Percentiles rank a stretch among this genome's conserved stretches.
Conservation (phyloP, 2,113 vertebrate species). For the Thalassoma bifasciatum region DNA sequence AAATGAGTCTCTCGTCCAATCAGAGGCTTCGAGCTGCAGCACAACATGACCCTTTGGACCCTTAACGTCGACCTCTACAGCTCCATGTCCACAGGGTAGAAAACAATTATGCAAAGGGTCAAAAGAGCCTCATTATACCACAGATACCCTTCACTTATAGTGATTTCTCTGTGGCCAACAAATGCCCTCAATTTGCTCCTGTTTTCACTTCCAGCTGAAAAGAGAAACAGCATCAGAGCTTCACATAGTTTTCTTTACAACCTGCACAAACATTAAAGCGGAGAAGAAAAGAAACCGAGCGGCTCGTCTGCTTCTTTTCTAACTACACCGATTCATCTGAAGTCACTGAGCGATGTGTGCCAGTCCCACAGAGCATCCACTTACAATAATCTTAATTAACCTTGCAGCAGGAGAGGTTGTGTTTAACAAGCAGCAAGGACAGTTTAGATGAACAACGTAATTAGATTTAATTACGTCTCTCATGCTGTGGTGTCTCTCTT, state of each 20-base stretch:
- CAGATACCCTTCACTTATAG: neutral
- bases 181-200: neutral
- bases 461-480: constrained; percentile 24
- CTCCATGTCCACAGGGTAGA: neutral
- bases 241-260: neutral
- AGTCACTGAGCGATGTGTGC: constrained; percentile 5
- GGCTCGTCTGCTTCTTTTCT: neutral
- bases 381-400: constrained; percentile 44
- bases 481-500: constrained; percentile 2
- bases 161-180: neutral
- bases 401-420: constrained; percentile 17
- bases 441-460: constrained; percentile 22
- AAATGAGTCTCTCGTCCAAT: neutral
- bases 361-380: constrained; percentile 7
- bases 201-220: constrained; percentile 7
- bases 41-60: neutral
- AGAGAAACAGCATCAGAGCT: neutral
- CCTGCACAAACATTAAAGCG: neutral
- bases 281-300: neutral
- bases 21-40: neutral
- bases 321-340: neutral
- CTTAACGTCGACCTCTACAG: neutral
- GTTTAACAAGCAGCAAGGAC: constrained; percentile 8
- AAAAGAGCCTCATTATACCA: neutral
- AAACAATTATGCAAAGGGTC: neutral